phyloP scores from a whole-genome alignment of 2,113 vertebrate genomes.

The Muntiacus reevesi region DNA sequence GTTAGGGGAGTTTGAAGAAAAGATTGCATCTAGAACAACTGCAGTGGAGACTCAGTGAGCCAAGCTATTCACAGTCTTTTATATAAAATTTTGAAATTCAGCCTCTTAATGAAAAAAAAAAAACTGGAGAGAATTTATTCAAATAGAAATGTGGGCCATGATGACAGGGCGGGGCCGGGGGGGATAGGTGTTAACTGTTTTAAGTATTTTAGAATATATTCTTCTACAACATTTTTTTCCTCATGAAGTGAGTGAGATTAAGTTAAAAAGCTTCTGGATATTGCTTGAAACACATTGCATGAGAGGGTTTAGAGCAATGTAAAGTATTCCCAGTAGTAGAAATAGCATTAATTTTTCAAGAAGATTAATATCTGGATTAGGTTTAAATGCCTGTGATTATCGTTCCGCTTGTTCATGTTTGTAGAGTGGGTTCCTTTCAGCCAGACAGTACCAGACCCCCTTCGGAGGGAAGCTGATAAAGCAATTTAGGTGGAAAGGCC shows the following conservation, averaged over 20 bases:
- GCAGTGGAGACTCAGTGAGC: background rate
- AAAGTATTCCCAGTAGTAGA: conserved; percentile 14
- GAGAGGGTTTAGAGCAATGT: conserved; percentile 19
- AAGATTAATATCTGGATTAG: background rate
- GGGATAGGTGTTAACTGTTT: background rate
- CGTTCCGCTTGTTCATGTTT: background rate
- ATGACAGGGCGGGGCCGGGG: background rate
- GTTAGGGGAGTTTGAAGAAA: conserved; percentile 20
- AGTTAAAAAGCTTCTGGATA: conserved; percentile 19
- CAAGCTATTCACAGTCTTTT: background rate
- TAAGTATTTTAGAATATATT: conserved; percentile 40
- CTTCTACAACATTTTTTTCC: background rate
- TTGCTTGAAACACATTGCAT: background rate
- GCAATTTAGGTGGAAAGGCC: conserved; percentile 61
- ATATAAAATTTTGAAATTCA: conserved; percentile 3
- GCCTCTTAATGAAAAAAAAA: background rate
- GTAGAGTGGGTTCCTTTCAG: conserved; percentile 13
- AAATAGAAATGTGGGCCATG: background rate
- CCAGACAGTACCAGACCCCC: conserved; percentile 36
- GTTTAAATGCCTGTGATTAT: conserved; percentile 26
- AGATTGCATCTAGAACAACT: background rate
- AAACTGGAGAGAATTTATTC: background rate
- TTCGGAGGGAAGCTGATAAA: conserved; percentile 65
- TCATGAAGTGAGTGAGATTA: background rate
- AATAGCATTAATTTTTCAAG: conserved; percentile 8